phyloP scores from a whole-genome alignment of 2,888 invertebrate genomes.

The Lasioglossum oenotherae region DNA sequence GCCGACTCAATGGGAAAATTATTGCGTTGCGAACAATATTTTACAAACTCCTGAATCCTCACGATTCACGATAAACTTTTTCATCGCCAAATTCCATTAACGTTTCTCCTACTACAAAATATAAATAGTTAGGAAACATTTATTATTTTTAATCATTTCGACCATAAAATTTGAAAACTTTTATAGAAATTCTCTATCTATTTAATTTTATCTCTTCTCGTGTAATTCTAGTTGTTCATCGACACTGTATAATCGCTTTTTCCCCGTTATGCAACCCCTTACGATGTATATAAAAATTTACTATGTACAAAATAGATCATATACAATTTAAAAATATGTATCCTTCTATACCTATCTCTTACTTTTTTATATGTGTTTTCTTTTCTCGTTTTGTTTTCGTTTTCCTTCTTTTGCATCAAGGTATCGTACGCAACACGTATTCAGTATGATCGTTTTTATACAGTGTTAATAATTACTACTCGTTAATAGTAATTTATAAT shows the following conservation, averaged over 20 bases:
- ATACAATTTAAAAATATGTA: slow-evolving; percentile 53
- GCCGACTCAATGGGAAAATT: slow-evolving; percentile 7
- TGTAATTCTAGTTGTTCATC: slow-evolving; percentile 30
- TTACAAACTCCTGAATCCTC: slow-evolving; percentile 14
- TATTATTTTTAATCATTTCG: slow-evolving; percentile 19
- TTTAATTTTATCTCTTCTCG: slow-evolving; percentile 22
- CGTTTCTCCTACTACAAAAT: slow-evolving; percentile 39
- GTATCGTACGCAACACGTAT: slow-evolving; percentile 15
- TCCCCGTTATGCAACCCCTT: slow-evolving; percentile 37
- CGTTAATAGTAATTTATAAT: slow-evolving; percentile 11
- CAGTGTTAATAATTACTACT: slow-evolving; percentile 18
- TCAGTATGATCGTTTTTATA: slow-evolving; percentile 29
- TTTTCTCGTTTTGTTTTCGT: neutral
- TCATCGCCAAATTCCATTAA: slow-evolving; percentile 15
- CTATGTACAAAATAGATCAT: slow-evolving; percentile 67
- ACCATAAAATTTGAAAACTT: slow-evolving; percentile 49
- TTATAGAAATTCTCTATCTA: slow-evolving; percentile 42
- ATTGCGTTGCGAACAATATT: slow-evolving; percentile 7
- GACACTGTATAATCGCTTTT: slow-evolving; percentile 30
- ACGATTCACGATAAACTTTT: slow-evolving; percentile 32
- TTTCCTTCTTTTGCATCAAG: neutral
- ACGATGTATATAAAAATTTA: slow-evolving; percentile 61
- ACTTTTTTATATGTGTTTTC: slow-evolving; percentile 21
- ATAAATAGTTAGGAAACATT: slow-evolving; percentile 38
- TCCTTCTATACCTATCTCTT: slow-evolving; percentile 30